These are phyloP conservation scores for Eremobia ochroleuca DNA, from an alignment of 2,888 invertebrate genomes.

Conservation along the genomic window DNA sequence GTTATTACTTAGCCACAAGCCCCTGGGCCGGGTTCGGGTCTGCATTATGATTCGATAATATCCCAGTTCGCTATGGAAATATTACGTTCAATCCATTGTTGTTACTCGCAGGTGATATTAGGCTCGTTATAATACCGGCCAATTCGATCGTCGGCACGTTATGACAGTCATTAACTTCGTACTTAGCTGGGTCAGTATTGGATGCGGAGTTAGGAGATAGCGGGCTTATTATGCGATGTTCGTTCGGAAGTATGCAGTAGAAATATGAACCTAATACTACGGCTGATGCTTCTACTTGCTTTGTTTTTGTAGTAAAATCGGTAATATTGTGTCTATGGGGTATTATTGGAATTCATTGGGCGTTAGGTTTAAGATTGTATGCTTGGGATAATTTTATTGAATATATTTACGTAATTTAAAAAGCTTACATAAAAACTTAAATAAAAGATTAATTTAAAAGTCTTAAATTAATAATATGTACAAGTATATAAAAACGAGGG, in stretches of 20 bases:
- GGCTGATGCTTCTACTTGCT: no score
- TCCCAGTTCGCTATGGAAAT: constrained; percentile 49
- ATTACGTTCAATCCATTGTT: constrained; percentile 44
- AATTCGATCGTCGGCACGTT: constrained; percentile 36
- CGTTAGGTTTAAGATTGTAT: constrained; percentile 22
- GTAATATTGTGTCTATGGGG: background rate
- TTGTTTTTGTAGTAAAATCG: constrained; percentile 33
- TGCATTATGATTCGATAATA: constrained; percentile 41
- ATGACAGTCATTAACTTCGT: constrained; percentile 54
- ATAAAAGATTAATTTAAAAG: no score
- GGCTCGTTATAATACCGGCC: constrained; percentile 35
- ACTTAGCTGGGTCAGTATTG: constrained; percentile 34
- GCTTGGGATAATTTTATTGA: no score
- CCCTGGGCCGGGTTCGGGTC: no score
- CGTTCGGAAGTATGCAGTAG: constrained; percentile 34
- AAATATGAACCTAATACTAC: constrained; percentile 40
- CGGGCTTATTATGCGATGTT: constrained; percentile 41
- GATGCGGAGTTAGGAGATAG: constrained; percentile 41
- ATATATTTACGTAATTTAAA: no score
- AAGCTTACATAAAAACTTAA: no score
- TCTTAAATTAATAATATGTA: no score
- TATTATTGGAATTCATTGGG: constrained; percentile 19
- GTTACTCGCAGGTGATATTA: constrained; percentile 30
- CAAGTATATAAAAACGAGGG: no score
- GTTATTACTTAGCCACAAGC: no score